Evolutionary conservation across 2,888 invertebrate species (phyloP).

Genomic region (Podotricha telesiphe): DNA sequence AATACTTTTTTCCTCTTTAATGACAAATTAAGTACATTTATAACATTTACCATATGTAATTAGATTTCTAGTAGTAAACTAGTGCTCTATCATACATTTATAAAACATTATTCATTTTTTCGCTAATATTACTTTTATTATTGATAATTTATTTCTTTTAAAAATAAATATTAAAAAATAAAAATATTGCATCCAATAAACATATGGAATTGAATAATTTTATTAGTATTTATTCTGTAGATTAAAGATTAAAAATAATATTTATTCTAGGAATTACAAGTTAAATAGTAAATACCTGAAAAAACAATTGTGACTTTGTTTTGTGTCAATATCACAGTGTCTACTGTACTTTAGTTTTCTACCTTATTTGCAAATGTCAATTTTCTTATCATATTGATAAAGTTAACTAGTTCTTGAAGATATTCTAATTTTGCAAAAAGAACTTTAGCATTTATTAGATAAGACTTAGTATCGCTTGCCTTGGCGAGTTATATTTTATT

Average conservation of each 20-base stretch:
- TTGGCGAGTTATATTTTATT: background rate
- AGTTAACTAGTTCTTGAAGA: too few species aligned
- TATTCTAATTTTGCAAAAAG: background rate
- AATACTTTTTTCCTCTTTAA: background rate
- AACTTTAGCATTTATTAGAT: background rate
- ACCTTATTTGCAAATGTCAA: slow-evolving; percentile 19
- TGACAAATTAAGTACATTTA: too few species aligned
- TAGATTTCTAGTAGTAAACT: too few species aligned
- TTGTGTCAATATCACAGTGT: slow-evolving; percentile 2
- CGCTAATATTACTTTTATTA: too few species aligned
- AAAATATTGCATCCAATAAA: background rate
- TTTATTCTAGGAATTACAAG: background rate
- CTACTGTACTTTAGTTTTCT: background rate
- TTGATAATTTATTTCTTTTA: too few species aligned
- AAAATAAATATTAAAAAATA: background rate
- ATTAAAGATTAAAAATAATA: background rate
- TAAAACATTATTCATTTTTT: too few species aligned
- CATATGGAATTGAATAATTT: background rate
- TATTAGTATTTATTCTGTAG: background rate
- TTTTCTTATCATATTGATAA: slow-evolving; percentile 23
- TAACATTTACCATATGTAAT: too few species aligned
- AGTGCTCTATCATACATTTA: too few species aligned
- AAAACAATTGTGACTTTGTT: too few species aligned
- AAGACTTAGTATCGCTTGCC: background rate
- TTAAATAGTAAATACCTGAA: slow-evolving; percentile 10